phyloP scores from a whole-genome alignment of 2,888 invertebrate species.

The Limnephilus rhombicus region DNA sequence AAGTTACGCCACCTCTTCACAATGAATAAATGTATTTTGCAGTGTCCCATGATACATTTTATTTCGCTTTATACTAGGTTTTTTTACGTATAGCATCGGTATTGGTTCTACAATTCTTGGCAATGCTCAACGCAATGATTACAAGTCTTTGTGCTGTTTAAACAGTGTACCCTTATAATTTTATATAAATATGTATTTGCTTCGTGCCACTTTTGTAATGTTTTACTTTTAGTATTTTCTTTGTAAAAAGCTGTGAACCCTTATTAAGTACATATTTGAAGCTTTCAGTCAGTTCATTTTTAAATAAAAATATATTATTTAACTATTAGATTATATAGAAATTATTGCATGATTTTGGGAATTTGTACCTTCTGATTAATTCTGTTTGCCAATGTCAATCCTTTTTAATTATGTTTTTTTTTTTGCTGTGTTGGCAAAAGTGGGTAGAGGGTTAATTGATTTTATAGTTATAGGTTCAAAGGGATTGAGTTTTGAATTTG shows the following conservation, averaged over 20 bases:
- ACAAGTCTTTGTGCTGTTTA: not conserved
- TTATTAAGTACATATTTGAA: not conserved
- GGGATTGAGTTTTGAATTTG: not conserved
- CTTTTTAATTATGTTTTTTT: not conserved
- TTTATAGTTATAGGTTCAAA: not conserved
- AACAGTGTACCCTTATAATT: not conserved
- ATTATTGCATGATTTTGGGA: not conserved
- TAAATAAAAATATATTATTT: not conserved
- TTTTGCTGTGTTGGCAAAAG: not conserved
- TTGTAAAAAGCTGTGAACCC: slow-evolving; percentile 22
- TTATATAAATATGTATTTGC: slow-evolving; percentile 22
- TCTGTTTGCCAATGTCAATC: not conserved
- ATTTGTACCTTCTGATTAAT: not conserved
- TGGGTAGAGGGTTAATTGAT: not conserved
- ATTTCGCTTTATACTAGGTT: not conserved
- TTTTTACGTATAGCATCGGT: slow-evolving; percentile 25
- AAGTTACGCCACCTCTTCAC: not conserved
- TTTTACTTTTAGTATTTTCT: slow-evolving; percentile 20
- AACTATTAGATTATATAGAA: not conserved
- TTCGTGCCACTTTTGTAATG: slow-evolving; percentile 31
- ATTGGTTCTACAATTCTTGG: slow-evolving; percentile 43
- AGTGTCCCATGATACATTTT: not conserved
- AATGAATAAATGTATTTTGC: not conserved
- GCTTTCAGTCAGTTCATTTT: slow-evolving; percentile 20
- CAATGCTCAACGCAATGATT: not conserved